phyloP scores from a whole-genome alignment of 2,113 vertebrate species.

The Tricholaema leucomelas region DNA sequence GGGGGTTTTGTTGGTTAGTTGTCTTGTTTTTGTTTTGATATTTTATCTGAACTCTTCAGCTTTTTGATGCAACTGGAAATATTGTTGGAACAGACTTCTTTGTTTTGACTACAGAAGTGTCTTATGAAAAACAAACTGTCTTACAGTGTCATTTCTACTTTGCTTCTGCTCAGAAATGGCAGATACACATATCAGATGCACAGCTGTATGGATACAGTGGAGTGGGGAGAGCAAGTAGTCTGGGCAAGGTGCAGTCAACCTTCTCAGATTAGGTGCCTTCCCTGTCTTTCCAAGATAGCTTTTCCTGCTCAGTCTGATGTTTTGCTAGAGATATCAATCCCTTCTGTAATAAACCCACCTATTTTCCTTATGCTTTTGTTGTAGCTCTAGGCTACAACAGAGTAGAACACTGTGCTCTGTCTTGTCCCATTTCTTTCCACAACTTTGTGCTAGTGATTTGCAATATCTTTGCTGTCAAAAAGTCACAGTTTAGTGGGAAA shows the following conservation, averaged over 20 bases:
- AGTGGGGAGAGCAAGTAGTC: background rate
- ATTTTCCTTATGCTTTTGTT: background rate
- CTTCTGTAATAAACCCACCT: background rate
- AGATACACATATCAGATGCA: background rate
- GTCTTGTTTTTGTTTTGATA: background rate
- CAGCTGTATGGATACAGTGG: background rate
- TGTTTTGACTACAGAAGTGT: background rate
- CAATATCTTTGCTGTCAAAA: conserved; percentile 34
- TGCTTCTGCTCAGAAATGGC: background rate
- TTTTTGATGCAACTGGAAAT: background rate
- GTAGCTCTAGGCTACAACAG: conserved; percentile 19
- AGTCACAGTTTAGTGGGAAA: conserved; percentile 2
- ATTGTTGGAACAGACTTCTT: background rate
- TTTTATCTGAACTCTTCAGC: background rate
- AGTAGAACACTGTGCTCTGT: background rate
- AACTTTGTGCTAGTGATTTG: background rate
- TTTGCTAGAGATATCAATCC: background rate
- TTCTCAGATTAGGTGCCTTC: background rate
- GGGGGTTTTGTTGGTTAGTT: background rate
- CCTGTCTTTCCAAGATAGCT: background rate
- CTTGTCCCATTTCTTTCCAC: conserved; percentile 9
- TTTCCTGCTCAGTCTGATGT: background rate
- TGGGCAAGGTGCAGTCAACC: background rate
- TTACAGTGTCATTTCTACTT: background rate
- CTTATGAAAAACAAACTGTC: background rate